These are phyloP conservation scores for Hemicrepidius hirtus DNA, from an alignment of 2,888 invertebrate species.

Conservation along the genomic window DNA sequence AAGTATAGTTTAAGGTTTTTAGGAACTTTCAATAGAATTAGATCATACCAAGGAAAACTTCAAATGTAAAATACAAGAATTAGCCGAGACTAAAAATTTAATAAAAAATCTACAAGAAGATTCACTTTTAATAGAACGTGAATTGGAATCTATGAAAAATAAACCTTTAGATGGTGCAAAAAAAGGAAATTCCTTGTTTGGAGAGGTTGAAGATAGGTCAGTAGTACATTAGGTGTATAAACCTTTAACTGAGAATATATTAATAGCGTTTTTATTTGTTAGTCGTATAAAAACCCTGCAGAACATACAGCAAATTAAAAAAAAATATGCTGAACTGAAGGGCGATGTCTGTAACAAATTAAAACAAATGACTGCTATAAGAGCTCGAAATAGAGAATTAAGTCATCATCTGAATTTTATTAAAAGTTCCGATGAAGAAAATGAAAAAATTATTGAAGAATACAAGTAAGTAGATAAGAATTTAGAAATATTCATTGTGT, in stretches of 20 bases:
- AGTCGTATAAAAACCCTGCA: conserved; percentile 64
- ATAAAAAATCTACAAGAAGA: conserved; percentile 64
- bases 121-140: conserved; percentile 57
- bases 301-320: conserved; percentile 62
- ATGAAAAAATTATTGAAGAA: conserved; percentile 42
- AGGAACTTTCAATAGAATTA: conserved; percentile 11
- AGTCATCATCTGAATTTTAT: conserved; percentile 58
- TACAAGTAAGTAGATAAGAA: conserved; percentile 52
- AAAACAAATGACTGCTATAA: conserved; percentile 57
- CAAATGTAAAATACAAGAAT: conserved; percentile 60
- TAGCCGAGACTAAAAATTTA: conserved; percentile 57
- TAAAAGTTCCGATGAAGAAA: conserved; percentile 55
- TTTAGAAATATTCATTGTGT: conserved; percentile 12
- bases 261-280: neutral
- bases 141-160: conserved; percentile 62
- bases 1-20: too few relatives aligned
- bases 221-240: too few relatives aligned
- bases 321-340: conserved; percentile 61
- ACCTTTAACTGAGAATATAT: too few relatives aligned
- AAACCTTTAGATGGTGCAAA: conserved; percentile 62
- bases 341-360: conserved; percentile 57
- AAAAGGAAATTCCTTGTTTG: conserved; percentile 68
- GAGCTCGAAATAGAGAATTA: conserved; percentile 59
- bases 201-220: conserved; percentile 67
- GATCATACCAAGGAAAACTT: conserved; percentile 42